Evolutionary conservation across 1,140 invertebrate species (phyloP).

Genomic region (Apocrypta bakeri): DNA sequence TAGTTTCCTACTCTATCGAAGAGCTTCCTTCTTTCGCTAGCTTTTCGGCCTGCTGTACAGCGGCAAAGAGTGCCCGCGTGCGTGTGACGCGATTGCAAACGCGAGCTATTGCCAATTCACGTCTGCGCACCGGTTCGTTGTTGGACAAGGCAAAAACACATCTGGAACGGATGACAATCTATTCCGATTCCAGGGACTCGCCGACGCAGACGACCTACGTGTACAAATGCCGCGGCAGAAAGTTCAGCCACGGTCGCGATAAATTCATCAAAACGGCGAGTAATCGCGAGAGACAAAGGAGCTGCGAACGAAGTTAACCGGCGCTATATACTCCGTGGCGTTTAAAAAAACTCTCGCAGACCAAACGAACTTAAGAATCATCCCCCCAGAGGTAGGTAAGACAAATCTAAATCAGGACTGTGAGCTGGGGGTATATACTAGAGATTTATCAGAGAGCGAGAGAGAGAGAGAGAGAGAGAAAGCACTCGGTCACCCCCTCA

Average conservation of each 20-base stretch:
- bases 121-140: too few species aligned
- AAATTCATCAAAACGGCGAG: background rate
- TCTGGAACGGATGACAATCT: too few species aligned
- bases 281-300: background rate
- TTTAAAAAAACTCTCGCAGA: constrained; percentile 26
- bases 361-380: constrained; percentile 33
- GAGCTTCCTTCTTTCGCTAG: background rate
- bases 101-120: too few species aligned
- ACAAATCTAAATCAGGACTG: constrained; percentile 29
- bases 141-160: too few species aligned
- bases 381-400: constrained; percentile 7
- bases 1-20: constrained; percentile 55
- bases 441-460: constrained; percentile 32
- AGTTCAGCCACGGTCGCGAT: background rate
- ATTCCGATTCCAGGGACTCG: too few species aligned
- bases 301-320: constrained; percentile 26
- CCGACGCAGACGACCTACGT: too few species aligned
- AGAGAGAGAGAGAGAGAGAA: too few species aligned
- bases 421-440: background rate
- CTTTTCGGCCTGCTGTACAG: too few species aligned
- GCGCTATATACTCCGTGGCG: background rate
- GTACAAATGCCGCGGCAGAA: background rate
- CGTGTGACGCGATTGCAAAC: too few species aligned
- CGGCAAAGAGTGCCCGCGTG: too few species aligned
- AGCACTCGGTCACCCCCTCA: constrained; percentile 10